Percentiles rank a stretch among this genome's conserved stretches.
phyloP scores from a whole-genome alignment of 1,140 invertebrate genomes.

The Palaemon carinicauda region DNA sequence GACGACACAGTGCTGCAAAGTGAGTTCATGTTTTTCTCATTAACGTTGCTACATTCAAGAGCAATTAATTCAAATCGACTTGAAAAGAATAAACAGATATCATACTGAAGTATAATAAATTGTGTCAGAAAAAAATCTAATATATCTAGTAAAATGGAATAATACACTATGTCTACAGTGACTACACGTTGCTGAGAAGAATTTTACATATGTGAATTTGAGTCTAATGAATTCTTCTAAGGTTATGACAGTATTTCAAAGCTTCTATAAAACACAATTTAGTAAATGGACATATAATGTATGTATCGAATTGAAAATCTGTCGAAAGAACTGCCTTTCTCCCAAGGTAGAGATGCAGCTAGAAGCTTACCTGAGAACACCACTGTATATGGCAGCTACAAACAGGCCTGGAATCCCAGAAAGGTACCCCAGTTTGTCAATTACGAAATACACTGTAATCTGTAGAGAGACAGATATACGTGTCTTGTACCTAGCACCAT shows the following conservation, averaged over 20 bases:
- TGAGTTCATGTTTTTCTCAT: not conserved
- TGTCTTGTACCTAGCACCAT: too few species aligned
- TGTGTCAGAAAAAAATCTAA: too few species aligned
- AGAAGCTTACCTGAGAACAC: conserved; percentile 20
- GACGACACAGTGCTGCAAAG: conserved; percentile 21
- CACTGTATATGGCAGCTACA: conserved; percentile 41
- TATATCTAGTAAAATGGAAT: too few species aligned
- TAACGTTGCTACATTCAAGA: not conserved
- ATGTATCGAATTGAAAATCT: too few species aligned
- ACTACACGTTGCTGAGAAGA: too few species aligned
- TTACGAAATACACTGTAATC: conserved; percentile 34
- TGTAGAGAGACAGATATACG: not conserved
- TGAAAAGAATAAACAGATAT: not conserved
- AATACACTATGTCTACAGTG: too few species aligned
- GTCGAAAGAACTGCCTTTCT: not conserved
- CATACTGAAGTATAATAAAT: too few species aligned
- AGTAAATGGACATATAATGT: too few species aligned
- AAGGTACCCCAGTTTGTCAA: conserved; percentile 39
- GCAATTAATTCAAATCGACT: not conserved
- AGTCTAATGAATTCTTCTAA: too few species aligned
- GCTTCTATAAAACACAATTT: too few species aligned
- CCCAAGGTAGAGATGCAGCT: not conserved
- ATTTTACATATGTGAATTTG: too few species aligned
- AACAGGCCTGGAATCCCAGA: conserved; percentile 35
- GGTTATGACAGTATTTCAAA: too few species aligned